Percentiles rank a stretch among this genome's conserved stretches.
phyloP scores from a whole-genome alignment of 2,113 vertebrate species.

The Sturnira hondurensis region DNA sequence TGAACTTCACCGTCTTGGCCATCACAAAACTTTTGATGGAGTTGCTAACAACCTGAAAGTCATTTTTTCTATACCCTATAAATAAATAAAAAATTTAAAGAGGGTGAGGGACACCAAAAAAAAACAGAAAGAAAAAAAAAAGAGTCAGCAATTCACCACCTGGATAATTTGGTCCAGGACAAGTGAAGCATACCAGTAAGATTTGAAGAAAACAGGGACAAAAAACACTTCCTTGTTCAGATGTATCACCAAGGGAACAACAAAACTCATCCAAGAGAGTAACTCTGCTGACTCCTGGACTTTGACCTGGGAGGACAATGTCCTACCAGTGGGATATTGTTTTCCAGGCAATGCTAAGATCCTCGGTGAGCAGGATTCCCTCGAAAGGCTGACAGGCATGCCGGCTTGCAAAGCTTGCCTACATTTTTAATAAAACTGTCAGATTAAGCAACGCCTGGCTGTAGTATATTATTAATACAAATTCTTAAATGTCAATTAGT shows the following conservation, averaged over 20 bases:
- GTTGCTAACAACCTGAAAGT: background rate
- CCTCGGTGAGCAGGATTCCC: conserved; percentile 36
- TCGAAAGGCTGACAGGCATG: conserved; percentile 50
- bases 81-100: background rate
- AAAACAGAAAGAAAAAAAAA: background rate
- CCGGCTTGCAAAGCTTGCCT: conserved; percentile 59
- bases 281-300: background rate
- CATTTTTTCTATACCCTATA: background rate
- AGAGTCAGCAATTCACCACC: background rate
- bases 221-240: conserved; percentile 5
- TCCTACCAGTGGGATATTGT: background rate
- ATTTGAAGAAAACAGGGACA: background rate
- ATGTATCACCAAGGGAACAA: background rate
- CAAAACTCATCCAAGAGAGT: background rate
- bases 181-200: background rate
- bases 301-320: conserved; percentile 27
- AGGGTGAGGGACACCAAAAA: background rate
- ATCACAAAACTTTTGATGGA: background rate
- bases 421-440: conserved; percentile 84
- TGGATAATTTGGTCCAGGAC: background rate
- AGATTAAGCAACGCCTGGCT: conserved; percentile 81
- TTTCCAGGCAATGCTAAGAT: conserved; percentile 43
- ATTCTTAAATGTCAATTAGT: conserved; percentile 92
- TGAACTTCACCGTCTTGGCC: background rate
- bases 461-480: conserved; percentile 86